Conservation (phyloP, 2,888 invertebrate species). For the Agrypnus murinus region DNA sequence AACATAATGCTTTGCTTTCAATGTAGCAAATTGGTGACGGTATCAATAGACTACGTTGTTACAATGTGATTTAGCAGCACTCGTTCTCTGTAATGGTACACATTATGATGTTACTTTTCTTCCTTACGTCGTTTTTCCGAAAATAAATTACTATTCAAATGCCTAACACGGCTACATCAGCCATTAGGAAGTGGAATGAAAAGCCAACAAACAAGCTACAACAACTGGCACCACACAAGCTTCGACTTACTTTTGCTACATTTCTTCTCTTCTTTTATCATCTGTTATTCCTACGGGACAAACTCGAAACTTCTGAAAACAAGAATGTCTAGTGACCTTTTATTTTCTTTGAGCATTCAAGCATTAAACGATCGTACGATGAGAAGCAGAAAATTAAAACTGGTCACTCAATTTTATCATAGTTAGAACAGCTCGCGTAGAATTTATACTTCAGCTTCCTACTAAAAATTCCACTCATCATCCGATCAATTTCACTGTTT, state of each 20-base stretch:
- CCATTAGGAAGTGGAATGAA: slow-evolving; percentile 30
- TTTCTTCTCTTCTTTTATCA: slow-evolving; percentile 35
- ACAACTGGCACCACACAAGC: slow-evolving; percentile 27
- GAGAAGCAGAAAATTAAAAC: slow-evolving; percentile 32
- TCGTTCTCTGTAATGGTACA: slow-evolving; percentile 45
- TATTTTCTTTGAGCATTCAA: slow-evolving; percentile 32
- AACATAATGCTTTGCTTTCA: slow-evolving; percentile 56
- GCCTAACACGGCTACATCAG: slow-evolving; percentile 32
- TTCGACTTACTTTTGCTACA: slow-evolving; percentile 22
- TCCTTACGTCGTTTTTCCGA: slow-evolving; percentile 32
- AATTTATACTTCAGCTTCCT: too few species aligned
- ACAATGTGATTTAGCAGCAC: slow-evolving; percentile 57
- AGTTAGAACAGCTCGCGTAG: neutral
- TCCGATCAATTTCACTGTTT: too few species aligned
- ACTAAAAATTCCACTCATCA: too few species aligned
- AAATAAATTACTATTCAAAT: slow-evolving; percentile 48
- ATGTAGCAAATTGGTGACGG: slow-evolving; percentile 59
- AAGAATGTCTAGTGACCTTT: slow-evolving; percentile 37
- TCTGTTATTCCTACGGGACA: slow-evolving; percentile 30
- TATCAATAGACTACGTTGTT: slow-evolving; percentile 56
- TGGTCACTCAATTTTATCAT: too few species aligned
- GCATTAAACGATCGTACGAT: slow-evolving; percentile 21
- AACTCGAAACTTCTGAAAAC: slow-evolving; percentile 36
- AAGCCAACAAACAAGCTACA: slow-evolving; percentile 36
- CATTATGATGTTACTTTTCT: slow-evolving; percentile 46